Evolutionary conservation across 53 echinoderm and acorn worm species (phyloP).

Genomic region (Temnopleurus reevesii): DNA sequence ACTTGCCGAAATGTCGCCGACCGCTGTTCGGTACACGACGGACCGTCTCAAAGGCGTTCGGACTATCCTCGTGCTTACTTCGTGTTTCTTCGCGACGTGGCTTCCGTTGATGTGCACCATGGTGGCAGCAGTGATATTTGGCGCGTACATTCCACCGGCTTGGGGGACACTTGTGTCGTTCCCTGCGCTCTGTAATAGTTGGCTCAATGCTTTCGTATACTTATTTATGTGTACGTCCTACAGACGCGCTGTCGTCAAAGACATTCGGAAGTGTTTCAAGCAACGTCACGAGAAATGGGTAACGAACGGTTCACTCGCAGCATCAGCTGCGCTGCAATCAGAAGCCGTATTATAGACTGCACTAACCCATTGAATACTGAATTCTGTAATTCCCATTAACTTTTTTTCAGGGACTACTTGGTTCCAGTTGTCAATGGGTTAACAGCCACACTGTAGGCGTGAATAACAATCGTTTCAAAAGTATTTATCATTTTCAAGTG

Average conservation of each 20-base stretch:
- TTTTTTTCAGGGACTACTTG: too few relatives aligned
- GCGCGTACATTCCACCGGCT: conserved; percentile 18
- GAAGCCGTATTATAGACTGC: conserved; percentile 14
- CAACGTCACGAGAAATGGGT: conserved; percentile 46
- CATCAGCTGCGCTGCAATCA: conserved; percentile 37
- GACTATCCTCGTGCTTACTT: conserved; percentile 50
- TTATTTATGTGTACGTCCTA: conserved; percentile 50
- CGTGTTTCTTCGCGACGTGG: conserved; percentile 50
- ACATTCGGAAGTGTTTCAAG: conserved; percentile 38
- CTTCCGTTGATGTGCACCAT: conserved; percentile 28
- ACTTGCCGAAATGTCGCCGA: conserved; percentile 57
- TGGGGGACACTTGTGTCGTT: conserved; percentile 33
- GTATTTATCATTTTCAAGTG: conserved; percentile 34
- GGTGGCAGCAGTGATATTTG: conserved; percentile 30
- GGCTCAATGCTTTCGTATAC: conserved; percentile 50
- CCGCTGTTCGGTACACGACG: conserved; percentile 47
- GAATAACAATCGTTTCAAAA: not conserved
- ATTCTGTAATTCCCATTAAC: too few relatives aligned
- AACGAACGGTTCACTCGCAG: conserved; percentile 39
- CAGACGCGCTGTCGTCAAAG: conserved; percentile 27
- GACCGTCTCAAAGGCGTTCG: conserved; percentile 52
- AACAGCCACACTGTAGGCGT: too few relatives aligned
- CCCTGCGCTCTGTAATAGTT: conserved; percentile 52
- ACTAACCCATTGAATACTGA: not conserved
- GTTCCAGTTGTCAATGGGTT: too few relatives aligned